Base-by-base conservation (phyloP, 2,888 invertebrate species). In the Euplagia quadripunctaria region DNA sequence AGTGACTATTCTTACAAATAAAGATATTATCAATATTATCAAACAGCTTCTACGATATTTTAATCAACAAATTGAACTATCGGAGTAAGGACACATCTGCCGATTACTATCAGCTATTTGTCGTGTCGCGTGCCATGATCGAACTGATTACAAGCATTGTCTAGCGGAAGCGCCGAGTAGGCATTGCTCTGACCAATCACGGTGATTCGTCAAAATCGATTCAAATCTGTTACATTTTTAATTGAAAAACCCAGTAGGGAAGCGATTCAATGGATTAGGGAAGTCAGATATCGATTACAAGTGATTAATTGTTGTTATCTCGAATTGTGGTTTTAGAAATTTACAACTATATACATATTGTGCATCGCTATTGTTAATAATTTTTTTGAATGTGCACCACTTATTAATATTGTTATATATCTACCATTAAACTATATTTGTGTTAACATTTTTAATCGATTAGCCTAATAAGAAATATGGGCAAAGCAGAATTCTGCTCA, bases 161-260 rank as follows among this genome's bases (percentile, higher is more conserved):
- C 84, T 85, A 85, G 86, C 88, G 88, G 89, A 90, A 90, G 89
- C 79, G 68, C 65, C 70, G 69, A 77, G 55, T n/a, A 46, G 65
- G 83, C 73, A 75, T 77, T 75, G 16, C 63, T 68, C 49, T 70
- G 75, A 80, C 85, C 79, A 84, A 87, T 93, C 92, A 92, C 86
- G 92, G 90, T 93, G 93, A 93, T 92, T 87, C 91, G 90, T 93
- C 93, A 91, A 90, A 88, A 90, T 90, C 87, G 88, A 90, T 89
- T 87, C 82, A 88, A 91, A 91, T 89, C 89, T 87, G 90, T 89
- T 88, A 86, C 87, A 90, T 89, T 93, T 93, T 92, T 92, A 92
- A 92, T 91, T 92, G 91, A 88, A 90, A 90, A 86, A 73, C 77
- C 80, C 79, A 84, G 76, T 79, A 82, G 85, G 86, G 85, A 81